A percentile compares a stretch with the other conserved stretches of the same genome.
Conservation (phyloP, 2,113 vertebrate species). For the Varanus salvator region DNA sequence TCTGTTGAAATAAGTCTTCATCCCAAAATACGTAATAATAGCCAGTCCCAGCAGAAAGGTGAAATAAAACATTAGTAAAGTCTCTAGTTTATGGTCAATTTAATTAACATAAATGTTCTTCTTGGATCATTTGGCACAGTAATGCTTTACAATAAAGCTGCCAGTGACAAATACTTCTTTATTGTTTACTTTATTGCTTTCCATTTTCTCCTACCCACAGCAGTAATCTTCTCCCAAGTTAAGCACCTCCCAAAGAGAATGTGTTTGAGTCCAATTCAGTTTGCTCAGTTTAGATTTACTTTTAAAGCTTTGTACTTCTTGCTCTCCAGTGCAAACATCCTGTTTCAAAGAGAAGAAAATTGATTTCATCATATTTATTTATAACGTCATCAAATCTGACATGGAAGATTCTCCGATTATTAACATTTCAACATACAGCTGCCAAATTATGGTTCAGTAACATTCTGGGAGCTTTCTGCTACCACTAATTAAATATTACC, state of each 20-base stretch:
- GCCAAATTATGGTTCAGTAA: background rate
- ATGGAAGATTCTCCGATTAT: background rate
- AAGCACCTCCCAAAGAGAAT: slow-evolving; percentile 23
- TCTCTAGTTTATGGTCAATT: slow-evolving; percentile 63
- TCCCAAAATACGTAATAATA: slow-evolving; percentile 34
- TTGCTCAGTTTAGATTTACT: background rate
- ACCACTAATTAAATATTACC: background rate
- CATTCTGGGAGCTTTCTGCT: background rate
- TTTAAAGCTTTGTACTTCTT: background rate
- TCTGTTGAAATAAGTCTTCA: slow-evolving; percentile 22
- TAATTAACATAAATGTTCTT: slow-evolving; percentile 64
- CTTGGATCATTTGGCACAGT: slow-evolving; percentile 63
- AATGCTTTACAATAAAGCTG: slow-evolving; percentile 64
- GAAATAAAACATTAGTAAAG: slow-evolving; percentile 67
- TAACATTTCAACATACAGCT: background rate
- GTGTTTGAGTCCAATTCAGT: background rate
- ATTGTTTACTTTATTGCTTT: slow-evolving; percentile 65
- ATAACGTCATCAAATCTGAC: background rate
- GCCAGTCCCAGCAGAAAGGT: slow-evolving; percentile 44
- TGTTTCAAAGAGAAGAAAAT: background rate
- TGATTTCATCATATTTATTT: background rate
- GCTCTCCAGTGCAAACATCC: background rate
- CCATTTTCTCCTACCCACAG: slow-evolving; percentile 29
- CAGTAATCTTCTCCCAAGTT: slow-evolving; percentile 23
- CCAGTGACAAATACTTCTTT: slow-evolving; percentile 60